A percentile compares a stretch with the other conserved stretches of the same genome.
phyloP scores from a whole-genome alignment of 1,140 invertebrate species.

The Panulirus ornatus region DNA sequence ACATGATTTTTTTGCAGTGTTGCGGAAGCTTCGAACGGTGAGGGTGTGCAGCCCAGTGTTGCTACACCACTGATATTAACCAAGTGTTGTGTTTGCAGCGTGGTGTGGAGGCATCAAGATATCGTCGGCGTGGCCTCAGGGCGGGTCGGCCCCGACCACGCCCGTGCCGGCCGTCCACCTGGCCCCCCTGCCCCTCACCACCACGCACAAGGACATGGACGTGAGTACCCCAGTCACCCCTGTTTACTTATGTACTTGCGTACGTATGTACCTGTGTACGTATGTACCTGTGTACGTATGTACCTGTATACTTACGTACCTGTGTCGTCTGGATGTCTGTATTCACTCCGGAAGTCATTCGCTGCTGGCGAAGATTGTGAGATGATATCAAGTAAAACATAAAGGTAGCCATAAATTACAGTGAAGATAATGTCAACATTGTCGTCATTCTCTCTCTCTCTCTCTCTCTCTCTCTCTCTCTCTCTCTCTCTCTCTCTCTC shows the following conservation, averaged over 20 bases:
- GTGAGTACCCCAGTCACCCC: constrained; percentile 31
- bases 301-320: not conserved
- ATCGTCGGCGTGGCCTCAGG: constrained; percentile 69
- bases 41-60: too few species aligned
- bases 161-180: constrained; percentile 52
- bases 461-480: not conserved
- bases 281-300: not conserved
- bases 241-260: not conserved
- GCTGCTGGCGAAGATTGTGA: not conserved
- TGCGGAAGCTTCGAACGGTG: too few species aligned
- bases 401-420: not conserved
- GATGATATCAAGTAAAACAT: not conserved
- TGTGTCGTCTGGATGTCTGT: not conserved
- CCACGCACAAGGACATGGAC: constrained; percentile 69
- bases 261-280: too few species aligned
- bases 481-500: too few species aligned
- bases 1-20: too few species aligned
- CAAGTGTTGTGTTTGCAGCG: not conserved
- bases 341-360: too few species aligned
- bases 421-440: too few species aligned
- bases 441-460: not conserved
- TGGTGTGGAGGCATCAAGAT: constrained; percentile 61
- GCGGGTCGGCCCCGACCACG: constrained; percentile 67
- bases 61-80: too few species aligned
- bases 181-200: constrained; percentile 61